Base-by-base conservation (phyloP, 1,140 invertebrate genomes). In the Zaprionus nigranus region DNA sequence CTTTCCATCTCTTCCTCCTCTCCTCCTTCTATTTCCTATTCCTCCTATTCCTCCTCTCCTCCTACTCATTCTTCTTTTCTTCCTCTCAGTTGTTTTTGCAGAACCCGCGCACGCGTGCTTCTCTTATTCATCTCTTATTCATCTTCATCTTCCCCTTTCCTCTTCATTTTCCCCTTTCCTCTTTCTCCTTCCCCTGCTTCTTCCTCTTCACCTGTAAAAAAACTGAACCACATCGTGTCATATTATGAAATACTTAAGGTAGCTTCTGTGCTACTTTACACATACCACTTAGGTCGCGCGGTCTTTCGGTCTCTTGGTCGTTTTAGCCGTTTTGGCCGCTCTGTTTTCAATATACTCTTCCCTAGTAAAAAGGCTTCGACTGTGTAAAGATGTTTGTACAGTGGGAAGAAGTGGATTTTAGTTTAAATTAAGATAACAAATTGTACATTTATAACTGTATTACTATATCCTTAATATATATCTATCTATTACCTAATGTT, bases 201-300 rank as follows among this genome's bases (percentile, higher is more conserved):
- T 11, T 34, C 30, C 26, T 34, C 30, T 34, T 34, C 30, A 34
- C 30, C 30, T 34, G n/a, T n/a, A n/a, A n/a, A n/a, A n/a, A n/a
- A n/a, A n/a, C n/a, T n/a, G n/a, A 46, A 17, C n/a, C 40, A 46
- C 46, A 51, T 24, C 46, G 46, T 24, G 51, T 64, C 46, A 36
- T 70, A 68, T 75, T 75, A 75, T 75, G 73, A 75, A 75, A 75
- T 75, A 17, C 40, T 46, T 17, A 46, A 17, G n/a, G n/a, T 46
- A 17, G 46, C 30, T 70, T 70, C 51, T 69, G 67, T 71, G 72
- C 66, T 59, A 40, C 22, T 75, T 49, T 49, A 20, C 43, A 20
- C n/a, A 20, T 17, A 49, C 17, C 43, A 11, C 43, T 12, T 20
- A 20, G 43, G 43, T 49, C 43, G 43, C 43, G 6, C 43, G 15